Percentiles rank a stretch among this genome's conserved stretches.
Evolutionary conservation across 2,888 invertebrate species (phyloP).

Genomic region (Cosmopolites sordidus): DNA sequence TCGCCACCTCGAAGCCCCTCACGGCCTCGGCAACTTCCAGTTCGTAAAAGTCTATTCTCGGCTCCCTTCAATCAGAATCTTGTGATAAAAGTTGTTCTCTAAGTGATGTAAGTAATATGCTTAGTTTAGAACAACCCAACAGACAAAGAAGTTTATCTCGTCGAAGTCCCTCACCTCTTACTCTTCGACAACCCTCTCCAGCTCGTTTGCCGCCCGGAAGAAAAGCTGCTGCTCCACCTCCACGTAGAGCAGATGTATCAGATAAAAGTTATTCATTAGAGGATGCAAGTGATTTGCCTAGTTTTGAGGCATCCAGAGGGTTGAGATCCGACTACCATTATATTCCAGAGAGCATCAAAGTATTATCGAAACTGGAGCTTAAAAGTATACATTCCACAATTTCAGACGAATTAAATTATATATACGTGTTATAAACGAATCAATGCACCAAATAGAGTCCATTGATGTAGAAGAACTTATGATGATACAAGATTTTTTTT

Average conservation of each 20-base stretch:
- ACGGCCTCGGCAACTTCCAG: not conserved
- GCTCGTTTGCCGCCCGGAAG: not conserved
- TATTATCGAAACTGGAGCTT: not conserved
- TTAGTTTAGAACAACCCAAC: not conserved
- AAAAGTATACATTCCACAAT: not conserved
- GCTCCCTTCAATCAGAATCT: no score
- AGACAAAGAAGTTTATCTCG: not conserved
- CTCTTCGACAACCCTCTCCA: not conserved
- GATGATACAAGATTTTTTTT: constrained; percentile 8
- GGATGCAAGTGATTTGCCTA: constrained; percentile 7
- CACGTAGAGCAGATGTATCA: not conserved
- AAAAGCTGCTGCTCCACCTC: not conserved
- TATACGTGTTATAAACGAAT: constrained; percentile 7
- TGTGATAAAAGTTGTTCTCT: not conserved
- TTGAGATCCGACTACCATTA: no score
- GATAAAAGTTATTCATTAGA: constrained; percentile 1
- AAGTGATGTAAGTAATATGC: constrained; percentile 2
- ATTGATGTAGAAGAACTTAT: constrained; percentile 11
- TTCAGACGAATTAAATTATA: constrained; percentile 10
- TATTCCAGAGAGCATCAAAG: constrained; percentile 4
- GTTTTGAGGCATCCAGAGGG: constrained; percentile 1
- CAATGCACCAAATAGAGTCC: constrained; percentile 9
- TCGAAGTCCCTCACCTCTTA: not conserved
- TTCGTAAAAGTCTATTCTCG: not conserved
- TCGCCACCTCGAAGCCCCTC: not conserved